phyloP scores from a whole-genome alignment of 2,888 invertebrate species.

The Latheticus oryzae region DNA sequence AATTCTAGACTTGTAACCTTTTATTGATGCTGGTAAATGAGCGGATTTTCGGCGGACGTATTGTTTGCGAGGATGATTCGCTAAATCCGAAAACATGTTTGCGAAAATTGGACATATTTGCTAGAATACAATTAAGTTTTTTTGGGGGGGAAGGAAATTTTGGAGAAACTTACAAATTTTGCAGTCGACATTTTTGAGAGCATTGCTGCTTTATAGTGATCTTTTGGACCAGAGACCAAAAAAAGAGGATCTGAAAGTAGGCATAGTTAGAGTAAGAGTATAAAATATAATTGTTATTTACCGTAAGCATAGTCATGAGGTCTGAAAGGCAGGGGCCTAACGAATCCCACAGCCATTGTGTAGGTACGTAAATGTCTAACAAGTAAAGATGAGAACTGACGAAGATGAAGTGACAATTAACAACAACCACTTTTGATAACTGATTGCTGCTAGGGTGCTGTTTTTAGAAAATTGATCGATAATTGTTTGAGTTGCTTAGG shows the following conservation, averaged over 20 bases:
- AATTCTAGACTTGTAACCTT: constrained; percentile 48
- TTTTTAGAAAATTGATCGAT: too few relatives aligned
- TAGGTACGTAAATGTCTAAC: too few relatives aligned
- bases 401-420: too few relatives aligned
- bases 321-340: constrained; percentile 36
- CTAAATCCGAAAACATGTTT: constrained; percentile 72
- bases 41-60: constrained; percentile 62
- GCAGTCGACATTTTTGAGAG: constrained; percentile 69
- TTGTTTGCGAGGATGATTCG: constrained; percentile 66
- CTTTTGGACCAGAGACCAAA: constrained; percentile 70
- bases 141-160: too few relatives aligned
- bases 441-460: too few relatives aligned
- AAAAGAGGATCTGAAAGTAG: constrained; percentile 68
- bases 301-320: constrained; percentile 55
- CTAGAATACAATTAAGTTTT: constrained; percentile 58
- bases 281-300: constrained; percentile 36
- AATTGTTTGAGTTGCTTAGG: too few relatives aligned
- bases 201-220: constrained; percentile 69
- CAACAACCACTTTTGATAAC: too few relatives aligned
- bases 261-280: background rate
- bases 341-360: constrained; percentile 37
- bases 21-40: constrained; percentile 47
- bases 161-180: constrained; percentile 67
- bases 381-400: too few relatives aligned
- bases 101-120: constrained; percentile 69